Evolutionary conservation across 2,888 invertebrate genomes (phyloP).

Genomic region (Hemistola chrysoprasaria): DNA sequence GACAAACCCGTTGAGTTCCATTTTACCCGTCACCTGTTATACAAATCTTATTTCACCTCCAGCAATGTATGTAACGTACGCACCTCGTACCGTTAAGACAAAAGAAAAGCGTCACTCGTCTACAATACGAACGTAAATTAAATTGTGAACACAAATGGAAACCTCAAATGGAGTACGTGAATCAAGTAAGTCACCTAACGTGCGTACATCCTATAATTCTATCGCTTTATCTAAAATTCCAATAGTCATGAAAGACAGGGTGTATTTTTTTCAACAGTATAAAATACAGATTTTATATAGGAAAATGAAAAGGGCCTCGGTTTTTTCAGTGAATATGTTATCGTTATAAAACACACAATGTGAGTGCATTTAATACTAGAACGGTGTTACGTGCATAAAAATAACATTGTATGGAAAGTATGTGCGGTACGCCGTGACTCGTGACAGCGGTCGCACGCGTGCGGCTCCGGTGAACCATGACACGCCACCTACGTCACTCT

Average conservation of each 20-base stretch:
- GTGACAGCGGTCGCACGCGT: conserved; percentile 24
- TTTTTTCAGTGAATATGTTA: conserved; percentile 18
- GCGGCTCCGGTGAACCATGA: conserved; percentile 30
- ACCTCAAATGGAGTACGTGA: conserved; percentile 11
- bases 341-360: conserved; percentile 24
- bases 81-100: conserved; percentile 30
- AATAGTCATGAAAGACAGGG: conserved; percentile 11
- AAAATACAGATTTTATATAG: conserved; percentile 12
- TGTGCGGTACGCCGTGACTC: conserved; percentile 28
- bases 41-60: conserved; percentile 28
- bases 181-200: no score
- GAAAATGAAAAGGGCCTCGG: conserved; percentile 10
- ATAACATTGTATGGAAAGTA: conserved; percentile 22
- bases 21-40: conserved; percentile 27
- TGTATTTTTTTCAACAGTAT: conserved; percentile 11
- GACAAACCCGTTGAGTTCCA: conserved; percentile 19
- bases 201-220: no score
- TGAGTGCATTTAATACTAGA: conserved; percentile 22
- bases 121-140: conserved; percentile 22
- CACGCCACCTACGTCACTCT: conserved; percentile 49
- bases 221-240: conserved; percentile 13
- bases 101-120: conserved; percentile 25
- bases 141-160: conserved; percentile 22
- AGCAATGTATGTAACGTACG: conserved; percentile 31
- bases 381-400: conserved; percentile 22